Percentiles rank a stretch among this genome's conserved stretches.
phyloP scores from a whole-genome alignment of 2,797 vertebrate genomes.

The Alauda arvensis region DNA sequence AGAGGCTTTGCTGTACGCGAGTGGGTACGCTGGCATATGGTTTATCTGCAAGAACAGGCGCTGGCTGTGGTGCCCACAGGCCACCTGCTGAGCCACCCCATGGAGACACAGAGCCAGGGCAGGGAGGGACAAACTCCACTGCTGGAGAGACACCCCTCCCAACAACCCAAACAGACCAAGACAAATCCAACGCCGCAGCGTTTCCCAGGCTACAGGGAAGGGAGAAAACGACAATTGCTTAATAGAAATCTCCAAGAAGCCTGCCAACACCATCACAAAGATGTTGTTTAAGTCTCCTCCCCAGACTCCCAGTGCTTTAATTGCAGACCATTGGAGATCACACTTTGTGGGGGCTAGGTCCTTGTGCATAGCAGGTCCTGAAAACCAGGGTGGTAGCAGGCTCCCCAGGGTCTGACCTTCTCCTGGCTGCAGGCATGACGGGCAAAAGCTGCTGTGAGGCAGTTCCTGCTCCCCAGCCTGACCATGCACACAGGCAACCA shows the following conservation, averaged over 20 bases:
- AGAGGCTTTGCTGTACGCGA: neutral
- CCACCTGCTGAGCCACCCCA: neutral
- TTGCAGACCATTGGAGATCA: neutral
- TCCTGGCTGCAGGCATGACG: accelerated
- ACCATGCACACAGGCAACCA: neutral
- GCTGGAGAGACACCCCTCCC: neutral
- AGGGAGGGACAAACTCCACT: neutral
- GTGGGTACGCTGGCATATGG: neutral
- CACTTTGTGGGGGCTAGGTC: neutral
- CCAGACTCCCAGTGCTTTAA: neutral
- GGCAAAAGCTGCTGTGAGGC: neutral
- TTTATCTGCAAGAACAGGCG: neutral
- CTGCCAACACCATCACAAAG: constrained; percentile 27
- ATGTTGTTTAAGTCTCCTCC: neutral
- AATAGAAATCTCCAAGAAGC: neutral
- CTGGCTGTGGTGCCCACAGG: neutral
- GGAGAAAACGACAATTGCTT: neutral
- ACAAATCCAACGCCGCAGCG: neutral
- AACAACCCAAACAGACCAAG: constrained; percentile 20
- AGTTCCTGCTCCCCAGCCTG: neutral
- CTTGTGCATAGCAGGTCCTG: neutral
- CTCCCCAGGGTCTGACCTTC: neutral
- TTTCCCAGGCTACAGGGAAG: constrained; percentile 22
- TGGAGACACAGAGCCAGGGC: neutral
- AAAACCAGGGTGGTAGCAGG: neutral